phyloP scores from a whole-genome alignment of 2,113 vertebrate genomes.

The Petrocephalus zakoni region DNA sequence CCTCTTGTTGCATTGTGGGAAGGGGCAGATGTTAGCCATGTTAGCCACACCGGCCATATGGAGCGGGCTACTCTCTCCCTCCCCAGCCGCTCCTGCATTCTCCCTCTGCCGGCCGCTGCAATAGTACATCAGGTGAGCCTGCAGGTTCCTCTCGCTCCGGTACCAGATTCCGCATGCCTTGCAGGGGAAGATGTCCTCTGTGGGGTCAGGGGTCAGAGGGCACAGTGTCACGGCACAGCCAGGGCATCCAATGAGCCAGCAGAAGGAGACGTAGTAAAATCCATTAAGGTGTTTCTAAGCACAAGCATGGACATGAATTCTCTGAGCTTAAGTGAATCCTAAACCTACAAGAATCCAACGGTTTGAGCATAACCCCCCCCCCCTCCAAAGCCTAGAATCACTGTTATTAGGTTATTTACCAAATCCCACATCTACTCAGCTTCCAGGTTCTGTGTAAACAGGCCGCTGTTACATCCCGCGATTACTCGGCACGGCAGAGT shows the following conservation, averaged over 20 bases:
- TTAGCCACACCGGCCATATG: slow-evolving; percentile 66
- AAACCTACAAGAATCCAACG: not conserved
- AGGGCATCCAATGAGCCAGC: not conserved
- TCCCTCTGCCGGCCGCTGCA: slow-evolving; percentile 77
- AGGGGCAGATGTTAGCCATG: slow-evolving; percentile 67
- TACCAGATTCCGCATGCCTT: slow-evolving; percentile 88
- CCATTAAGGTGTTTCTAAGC: not conserved
- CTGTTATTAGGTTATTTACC: not conserved
- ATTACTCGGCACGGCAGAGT: slow-evolving; percentile 1
- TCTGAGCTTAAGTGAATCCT: not conserved
- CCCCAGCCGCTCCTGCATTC: slow-evolving; percentile 57
- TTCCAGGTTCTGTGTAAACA: not conserved
- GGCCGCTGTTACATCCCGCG: slow-evolving; percentile 14
- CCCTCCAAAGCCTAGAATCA: not conserved
- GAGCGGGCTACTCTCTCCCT: slow-evolving; percentile 60
- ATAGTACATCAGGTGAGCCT: slow-evolving; percentile 85
- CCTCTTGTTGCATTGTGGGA: slow-evolving; percentile 76
- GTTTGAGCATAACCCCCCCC: not conserved
- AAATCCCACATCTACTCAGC: not conserved
- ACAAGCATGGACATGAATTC: not conserved
- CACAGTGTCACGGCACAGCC: not conserved
- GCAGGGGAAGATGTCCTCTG: slow-evolving; percentile 85
- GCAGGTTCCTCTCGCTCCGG: slow-evolving; percentile 77
- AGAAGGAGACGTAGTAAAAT: not conserved
- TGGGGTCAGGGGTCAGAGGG: slow-evolving; percentile 34